Percentiles rank a stretch among this genome's conserved stretches.
phyloP scores from a whole-genome alignment of 1,140 invertebrate genomes.

The Arion vulgaris region DNA sequence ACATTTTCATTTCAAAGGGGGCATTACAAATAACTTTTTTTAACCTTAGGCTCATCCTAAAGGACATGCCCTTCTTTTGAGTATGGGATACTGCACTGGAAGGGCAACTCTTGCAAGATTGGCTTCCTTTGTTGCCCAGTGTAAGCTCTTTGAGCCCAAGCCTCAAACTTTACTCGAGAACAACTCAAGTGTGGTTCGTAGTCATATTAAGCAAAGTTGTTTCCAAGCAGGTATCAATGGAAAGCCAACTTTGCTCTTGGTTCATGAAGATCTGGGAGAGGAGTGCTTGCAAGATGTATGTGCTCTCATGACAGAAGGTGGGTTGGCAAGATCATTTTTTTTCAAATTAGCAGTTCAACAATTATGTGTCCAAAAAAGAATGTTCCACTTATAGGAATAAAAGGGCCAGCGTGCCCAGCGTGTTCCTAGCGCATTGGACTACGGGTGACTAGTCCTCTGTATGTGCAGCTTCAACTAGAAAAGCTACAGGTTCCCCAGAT shows the following conservation, averaged over 20 bases:
- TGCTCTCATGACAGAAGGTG: constrained; percentile 68
- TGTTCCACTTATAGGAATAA: too few species aligned
- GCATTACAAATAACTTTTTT: too few species aligned
- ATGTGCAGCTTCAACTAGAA: too few species aligned
- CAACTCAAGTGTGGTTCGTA: constrained; percentile 56
- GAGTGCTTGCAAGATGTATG: constrained; percentile 61
- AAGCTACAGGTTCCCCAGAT: too few species aligned
- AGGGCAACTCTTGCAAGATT: constrained; percentile 66
- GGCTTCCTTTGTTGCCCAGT: constrained; percentile 66
- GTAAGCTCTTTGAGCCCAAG: constrained; percentile 68
- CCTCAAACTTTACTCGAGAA: constrained; percentile 53
- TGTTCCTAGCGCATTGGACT: too few species aligned
- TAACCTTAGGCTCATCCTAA: constrained; percentile 64
- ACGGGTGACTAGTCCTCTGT: too few species aligned
- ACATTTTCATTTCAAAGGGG: too few species aligned
- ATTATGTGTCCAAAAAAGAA: too few species aligned
- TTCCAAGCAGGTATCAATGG: constrained; percentile 64
- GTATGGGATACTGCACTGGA: constrained; percentile 66
- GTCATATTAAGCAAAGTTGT: constrained; percentile 67
- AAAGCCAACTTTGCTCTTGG: constrained; percentile 64
- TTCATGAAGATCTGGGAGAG: constrained; percentile 64
- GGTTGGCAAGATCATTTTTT: background rate
- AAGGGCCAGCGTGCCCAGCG: too few species aligned
- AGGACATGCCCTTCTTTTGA: constrained; percentile 68
- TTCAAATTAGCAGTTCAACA: background rate